These are phyloP conservation scores for Dufourea novaeangliae DNA, from an alignment of 1,140 invertebrate genomes.

Conservation along the genomic window DNA sequence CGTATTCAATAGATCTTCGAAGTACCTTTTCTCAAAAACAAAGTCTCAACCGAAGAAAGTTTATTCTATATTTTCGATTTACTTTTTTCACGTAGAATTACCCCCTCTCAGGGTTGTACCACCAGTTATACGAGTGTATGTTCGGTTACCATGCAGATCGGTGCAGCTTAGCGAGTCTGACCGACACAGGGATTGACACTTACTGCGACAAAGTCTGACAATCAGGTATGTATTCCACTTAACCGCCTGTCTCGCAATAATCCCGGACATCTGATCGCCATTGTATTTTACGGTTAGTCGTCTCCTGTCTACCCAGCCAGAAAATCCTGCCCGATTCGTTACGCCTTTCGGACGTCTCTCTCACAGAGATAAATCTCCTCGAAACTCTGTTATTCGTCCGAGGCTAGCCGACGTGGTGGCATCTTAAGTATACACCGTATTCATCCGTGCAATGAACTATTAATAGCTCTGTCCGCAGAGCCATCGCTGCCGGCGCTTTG, in stretches of 20 bases:
- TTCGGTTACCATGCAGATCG: neutral
- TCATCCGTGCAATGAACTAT: constrained; percentile 63
- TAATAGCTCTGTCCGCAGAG: constrained; percentile 58
- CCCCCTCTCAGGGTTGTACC: too few relatives aligned
- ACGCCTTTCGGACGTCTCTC: neutral
- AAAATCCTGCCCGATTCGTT: neutral
- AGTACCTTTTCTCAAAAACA: too few relatives aligned
- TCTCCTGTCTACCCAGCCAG: neutral
- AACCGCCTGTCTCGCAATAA: neutral
- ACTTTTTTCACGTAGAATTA: too few relatives aligned
- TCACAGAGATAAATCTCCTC: neutral
- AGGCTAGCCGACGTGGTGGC: constrained; percentile 37
- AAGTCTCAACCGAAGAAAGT: too few relatives aligned
- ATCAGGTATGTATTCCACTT: neutral
- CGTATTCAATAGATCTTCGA: too few relatives aligned
- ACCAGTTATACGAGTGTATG: too few relatives aligned
- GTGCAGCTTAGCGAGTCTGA: too few relatives aligned
- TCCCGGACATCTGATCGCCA: neutral
- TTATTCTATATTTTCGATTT: too few relatives aligned
- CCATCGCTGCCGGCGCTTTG: constrained; percentile 25
- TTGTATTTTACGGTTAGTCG: neutral
- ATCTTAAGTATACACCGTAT: constrained; percentile 49
- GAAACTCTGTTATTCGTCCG: neutral
- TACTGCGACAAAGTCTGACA: too few relatives aligned
- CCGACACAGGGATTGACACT: too few relatives aligned